Conservation (phyloP, 1,140 invertebrate species). For the Drosophila gunungcola region DNA sequence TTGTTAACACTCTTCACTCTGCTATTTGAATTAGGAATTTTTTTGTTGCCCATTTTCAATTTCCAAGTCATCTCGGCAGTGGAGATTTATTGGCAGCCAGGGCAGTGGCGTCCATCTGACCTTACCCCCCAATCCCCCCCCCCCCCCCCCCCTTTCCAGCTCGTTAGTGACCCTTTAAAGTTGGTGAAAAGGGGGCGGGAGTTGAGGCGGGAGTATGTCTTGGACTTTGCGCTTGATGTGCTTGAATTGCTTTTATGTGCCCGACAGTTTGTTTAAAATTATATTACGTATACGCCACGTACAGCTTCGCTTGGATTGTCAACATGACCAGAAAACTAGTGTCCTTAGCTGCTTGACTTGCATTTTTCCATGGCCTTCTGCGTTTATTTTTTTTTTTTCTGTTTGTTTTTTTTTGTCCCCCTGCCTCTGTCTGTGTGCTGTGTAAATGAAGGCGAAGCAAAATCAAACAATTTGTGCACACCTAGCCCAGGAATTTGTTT, state of each 20-base stretch:
- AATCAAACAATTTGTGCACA: constrained; percentile 48
- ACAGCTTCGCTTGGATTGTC: constrained; percentile 29
- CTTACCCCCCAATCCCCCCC: too few relatives aligned
- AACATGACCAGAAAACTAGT: constrained; percentile 18
- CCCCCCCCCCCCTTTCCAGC: constrained; percentile 30
- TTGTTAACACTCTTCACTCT: constrained; percentile 35
- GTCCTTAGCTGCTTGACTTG: constrained; percentile 24
- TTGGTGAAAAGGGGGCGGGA: neutral
- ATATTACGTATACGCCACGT: constrained; percentile 68
- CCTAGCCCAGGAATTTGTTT: constrained; percentile 37
- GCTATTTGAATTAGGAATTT: constrained; percentile 79
- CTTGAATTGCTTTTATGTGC: constrained; percentile 61
- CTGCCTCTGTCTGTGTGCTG: constrained; percentile 13
- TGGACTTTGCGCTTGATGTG: constrained; percentile 50
- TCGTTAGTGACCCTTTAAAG: constrained; percentile 63
- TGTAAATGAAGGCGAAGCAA: constrained; percentile 43
- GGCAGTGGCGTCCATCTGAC: constrained; percentile 2
- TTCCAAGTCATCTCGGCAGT: constrained; percentile 43
- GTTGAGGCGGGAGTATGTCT: constrained; percentile 47
- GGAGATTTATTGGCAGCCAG: constrained; percentile 74
- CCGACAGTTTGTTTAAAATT: constrained; percentile 71
- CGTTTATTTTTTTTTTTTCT: neutral
- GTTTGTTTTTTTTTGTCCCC: neutral
- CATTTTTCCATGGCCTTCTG: constrained; percentile 21
- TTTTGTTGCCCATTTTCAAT: constrained; percentile 36